A percentile compares a stretch with the other conserved stretches of the same genome.
phyloP scores from a whole-genome alignment of 2,113 vertebrate genomes.

The cat (Felis catus) region DNA sequence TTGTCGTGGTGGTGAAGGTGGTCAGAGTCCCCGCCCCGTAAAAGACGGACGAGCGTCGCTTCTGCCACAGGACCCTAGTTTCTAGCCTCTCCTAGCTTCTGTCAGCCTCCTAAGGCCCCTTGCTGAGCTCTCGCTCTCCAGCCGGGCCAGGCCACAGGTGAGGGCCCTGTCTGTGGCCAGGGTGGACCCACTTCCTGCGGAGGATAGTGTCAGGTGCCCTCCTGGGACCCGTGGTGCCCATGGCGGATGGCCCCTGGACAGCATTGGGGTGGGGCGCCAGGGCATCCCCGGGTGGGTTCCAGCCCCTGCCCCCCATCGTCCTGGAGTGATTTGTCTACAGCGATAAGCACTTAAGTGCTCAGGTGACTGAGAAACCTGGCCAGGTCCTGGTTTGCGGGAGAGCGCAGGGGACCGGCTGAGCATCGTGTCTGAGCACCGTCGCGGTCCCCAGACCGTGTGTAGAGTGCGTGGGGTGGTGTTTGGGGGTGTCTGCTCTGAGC shows the following conservation, averaged over 20 bases:
- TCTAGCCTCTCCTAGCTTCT: neutral
- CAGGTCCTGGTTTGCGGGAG: neutral
- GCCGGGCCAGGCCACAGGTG: fast-evolving
- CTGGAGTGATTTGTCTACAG: neutral
- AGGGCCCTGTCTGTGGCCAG: neutral
- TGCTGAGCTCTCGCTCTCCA: neutral
- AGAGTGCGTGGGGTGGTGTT: neutral
- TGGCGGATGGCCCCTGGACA: fast-evolving
- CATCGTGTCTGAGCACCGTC: fast-evolving
- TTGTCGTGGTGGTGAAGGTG: neutral
- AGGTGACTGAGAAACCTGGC: neutral
- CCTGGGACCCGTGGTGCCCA: neutral
- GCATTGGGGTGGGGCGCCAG: neutral
- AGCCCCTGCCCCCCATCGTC: neutral
- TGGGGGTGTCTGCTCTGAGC: neutral
- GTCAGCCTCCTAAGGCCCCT: neutral
- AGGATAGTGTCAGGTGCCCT: neutral
- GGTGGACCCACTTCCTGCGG: neutral
- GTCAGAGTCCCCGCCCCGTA: neutral
- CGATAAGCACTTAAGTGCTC: fast-evolving
- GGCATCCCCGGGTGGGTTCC: neutral
- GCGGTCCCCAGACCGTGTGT: neutral
- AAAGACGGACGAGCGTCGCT: neutral
- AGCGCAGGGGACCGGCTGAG: neutral
- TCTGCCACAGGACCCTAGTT: neutral